Evolutionary conservation across 2,797 vertebrate genomes (phyloP).

Genomic region (Ataeniobius toweri): DNA sequence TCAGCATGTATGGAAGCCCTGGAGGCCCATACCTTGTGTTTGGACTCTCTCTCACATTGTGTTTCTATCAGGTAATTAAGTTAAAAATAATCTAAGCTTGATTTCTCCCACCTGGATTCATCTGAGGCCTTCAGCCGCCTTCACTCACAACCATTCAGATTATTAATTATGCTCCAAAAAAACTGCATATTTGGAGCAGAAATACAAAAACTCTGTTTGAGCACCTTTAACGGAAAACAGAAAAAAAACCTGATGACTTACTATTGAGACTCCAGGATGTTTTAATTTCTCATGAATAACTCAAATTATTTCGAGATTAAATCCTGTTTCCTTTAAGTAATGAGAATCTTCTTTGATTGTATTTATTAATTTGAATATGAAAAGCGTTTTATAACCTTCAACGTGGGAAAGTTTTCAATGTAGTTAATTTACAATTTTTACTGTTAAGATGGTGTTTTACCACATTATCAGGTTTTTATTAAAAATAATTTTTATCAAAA

Average conservation of each 20-base stretch:
- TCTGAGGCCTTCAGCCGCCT: not conserved
- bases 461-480: not conserved
- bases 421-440: not conserved
- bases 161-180: too few species aligned
- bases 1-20: not conserved
- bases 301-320: not conserved
- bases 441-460: not conserved
- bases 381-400: not conserved
- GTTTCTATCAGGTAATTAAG: not conserved
- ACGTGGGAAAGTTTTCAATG: too few species aligned
- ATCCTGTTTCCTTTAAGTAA: not conserved
- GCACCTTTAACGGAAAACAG: not conserved
- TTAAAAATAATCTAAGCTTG: not conserved
- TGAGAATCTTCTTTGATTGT: not conserved
- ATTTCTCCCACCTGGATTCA: too few species aligned
- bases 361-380: not conserved
- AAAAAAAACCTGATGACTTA: not conserved
- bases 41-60: not conserved
- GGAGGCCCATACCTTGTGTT: not conserved
- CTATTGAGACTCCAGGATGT: not conserved
- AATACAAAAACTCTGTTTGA: not conserved
- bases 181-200: not conserved
- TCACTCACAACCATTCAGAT: too few species aligned
- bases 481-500: not conserved
- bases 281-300: not conserved